Conservation (phyloP, 2,888 invertebrate genomes). For the Andrena chrysosceles region DNA sequence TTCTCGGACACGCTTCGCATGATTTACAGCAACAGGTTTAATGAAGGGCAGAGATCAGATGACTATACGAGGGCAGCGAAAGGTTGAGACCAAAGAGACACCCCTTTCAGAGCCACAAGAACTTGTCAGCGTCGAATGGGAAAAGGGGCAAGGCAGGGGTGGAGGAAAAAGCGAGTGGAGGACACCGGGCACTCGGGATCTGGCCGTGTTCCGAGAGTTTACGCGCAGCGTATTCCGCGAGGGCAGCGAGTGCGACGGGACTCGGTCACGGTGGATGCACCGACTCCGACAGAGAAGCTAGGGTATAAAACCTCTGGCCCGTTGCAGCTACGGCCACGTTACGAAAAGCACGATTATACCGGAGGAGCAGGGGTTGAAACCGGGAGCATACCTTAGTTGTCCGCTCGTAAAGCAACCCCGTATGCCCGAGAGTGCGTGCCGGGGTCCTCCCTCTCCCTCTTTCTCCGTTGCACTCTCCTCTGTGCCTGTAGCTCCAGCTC, state of each 20-base stretch:
- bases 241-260: conserved; percentile 65
- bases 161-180: background rate
- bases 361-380: conserved; percentile 66
- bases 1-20: background rate
- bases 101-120: background rate
- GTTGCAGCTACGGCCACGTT: conserved; percentile 72
- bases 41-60: background rate
- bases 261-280: conserved; percentile 75
- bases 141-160: background rate
- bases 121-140: background rate
- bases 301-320: conserved; percentile 71
- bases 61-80: too few relatives aligned
- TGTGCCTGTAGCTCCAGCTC: conserved; percentile 50
- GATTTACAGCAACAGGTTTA: conserved; percentile 22
- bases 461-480: conserved; percentile 59
- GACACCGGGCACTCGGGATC: conserved; percentile 51
- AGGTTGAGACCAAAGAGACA: background rate
- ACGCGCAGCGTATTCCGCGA: conserved; percentile 67
- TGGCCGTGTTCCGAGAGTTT: conserved; percentile 66
- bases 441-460: conserved; percentile 52
- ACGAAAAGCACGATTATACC: conserved; percentile 74
- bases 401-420: conserved; percentile 84
- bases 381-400: conserved; percentile 84
- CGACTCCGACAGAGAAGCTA: conserved; percentile 48
- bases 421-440: conserved; percentile 80